Evolutionary conservation across 2,113 vertebrate species (phyloP).

Genomic region (Anhinga anhinga): DNA sequence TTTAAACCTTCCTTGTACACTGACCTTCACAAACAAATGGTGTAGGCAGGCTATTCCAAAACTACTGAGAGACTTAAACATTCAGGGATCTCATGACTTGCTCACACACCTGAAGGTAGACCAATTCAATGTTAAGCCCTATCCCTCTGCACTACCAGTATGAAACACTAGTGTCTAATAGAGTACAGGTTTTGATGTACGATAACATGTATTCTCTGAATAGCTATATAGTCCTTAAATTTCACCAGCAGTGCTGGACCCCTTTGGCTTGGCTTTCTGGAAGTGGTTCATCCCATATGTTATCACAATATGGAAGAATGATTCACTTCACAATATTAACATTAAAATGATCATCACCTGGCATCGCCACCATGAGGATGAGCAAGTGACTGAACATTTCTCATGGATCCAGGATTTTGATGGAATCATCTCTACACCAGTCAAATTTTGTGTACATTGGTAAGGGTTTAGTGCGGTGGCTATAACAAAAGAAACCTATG

Average conservation of each 20-base stretch:
- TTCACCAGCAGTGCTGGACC: not conserved
- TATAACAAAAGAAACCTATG: not conserved
- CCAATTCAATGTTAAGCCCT: not conserved
- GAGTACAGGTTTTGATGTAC: not conserved
- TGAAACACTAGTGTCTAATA: not conserved
- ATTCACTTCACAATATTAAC: not conserved
- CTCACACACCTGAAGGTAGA: not conserved
- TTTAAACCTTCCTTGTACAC: not conserved
- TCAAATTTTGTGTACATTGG: not conserved
- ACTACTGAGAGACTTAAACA: not conserved
- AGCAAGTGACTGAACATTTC: not conserved
- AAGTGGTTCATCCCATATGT: not conserved
- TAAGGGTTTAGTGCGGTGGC: accelerated
- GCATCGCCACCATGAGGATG: not conserved
- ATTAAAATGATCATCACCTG: not conserved
- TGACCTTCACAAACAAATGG: not conserved
- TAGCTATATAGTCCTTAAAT: not conserved
- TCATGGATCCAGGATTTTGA: not conserved
- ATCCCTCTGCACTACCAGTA: no score
- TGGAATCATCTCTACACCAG: not conserved
- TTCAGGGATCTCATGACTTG: not conserved
- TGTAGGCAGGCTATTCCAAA: not conserved
- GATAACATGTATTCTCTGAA: not conserved
- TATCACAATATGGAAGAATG: not conserved
- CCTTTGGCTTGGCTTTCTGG: not conserved